Conservation (phyloP, 2,113 vertebrate species). For the Climacteris rufus region DNA sequence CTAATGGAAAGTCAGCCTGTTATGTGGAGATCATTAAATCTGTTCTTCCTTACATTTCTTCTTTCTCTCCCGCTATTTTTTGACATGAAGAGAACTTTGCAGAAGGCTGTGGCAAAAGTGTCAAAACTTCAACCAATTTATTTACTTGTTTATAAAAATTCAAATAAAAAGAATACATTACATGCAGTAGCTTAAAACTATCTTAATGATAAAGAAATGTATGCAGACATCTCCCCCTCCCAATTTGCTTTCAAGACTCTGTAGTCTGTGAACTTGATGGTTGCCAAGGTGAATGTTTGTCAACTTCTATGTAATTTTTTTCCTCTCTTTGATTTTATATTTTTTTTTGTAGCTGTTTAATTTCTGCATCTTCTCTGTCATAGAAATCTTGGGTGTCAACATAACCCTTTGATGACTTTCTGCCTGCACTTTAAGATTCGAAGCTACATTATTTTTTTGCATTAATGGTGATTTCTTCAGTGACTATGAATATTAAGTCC, state of each 20-base stretch:
- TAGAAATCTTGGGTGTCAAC: not conserved
- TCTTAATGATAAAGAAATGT: not conserved
- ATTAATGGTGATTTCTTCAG: not conserved
- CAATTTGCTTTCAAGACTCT: not conserved
- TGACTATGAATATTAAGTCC: not conserved
- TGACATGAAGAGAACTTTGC: conserved; percentile 27
- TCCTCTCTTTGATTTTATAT: not conserved
- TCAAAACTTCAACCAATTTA: conserved; percentile 21
- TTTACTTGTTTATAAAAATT: conserved; percentile 27
- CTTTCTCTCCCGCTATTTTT: not conserved
- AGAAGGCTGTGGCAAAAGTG: not conserved
- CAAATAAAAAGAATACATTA: not conserved
- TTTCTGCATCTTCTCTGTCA: not conserved
- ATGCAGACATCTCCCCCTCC: not conserved
- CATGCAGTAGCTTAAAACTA: not conserved
- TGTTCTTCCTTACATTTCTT: not conserved
- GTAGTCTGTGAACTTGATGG: not conserved
- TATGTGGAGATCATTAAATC: conserved; percentile 39
- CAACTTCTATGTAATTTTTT: not conserved
- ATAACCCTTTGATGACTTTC: not conserved
- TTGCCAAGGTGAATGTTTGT: conserved; percentile 16
- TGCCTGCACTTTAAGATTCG: not conserved
- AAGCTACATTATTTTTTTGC: not conserved
- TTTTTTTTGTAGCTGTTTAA: not conserved
- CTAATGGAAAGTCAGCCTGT: conserved; percentile 4